Percentiles rank a stretch among this genome's conserved stretches.
phyloP scores from a whole-genome alignment of 2,797 vertebrate genomes.

The Girardinus metallicus region DNA sequence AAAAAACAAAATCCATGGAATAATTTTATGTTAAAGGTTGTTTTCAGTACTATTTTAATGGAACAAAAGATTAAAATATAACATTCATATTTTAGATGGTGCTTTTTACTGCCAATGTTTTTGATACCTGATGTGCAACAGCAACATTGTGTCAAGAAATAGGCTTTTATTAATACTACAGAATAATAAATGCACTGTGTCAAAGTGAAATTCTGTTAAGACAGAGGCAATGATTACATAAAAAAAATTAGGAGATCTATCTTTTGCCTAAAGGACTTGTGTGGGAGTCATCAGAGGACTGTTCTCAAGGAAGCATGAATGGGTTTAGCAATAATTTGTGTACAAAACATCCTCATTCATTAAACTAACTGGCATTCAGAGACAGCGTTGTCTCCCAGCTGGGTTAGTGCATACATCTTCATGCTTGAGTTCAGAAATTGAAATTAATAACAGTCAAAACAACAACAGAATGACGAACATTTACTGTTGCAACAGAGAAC shows the following conservation, averaged over 20 bases:
- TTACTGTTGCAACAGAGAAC: background rate
- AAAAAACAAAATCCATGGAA: background rate
- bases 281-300: conserved; percentile 41
- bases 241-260: conserved; percentile 1
- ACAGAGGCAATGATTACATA: background rate
- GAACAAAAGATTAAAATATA: too few species aligned
- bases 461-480: conserved; percentile 15
- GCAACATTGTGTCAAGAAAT: too few species aligned
- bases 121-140: too few species aligned
- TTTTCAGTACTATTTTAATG: too few species aligned
- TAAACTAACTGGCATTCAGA: conserved; percentile 43
- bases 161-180: background rate
- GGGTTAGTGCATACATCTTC: conserved; percentile 20
- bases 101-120: too few species aligned
- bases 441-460: conserved; percentile 14
- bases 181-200: background rate
- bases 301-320: conserved; percentile 46
- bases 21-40: background rate
- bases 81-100: too few species aligned
- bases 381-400: conserved; percentile 36
- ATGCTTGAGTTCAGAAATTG: conserved; percentile 9
- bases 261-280: conserved; percentile 38
- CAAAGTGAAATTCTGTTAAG: conserved; percentile 1
- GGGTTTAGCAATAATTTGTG: conserved; percentile 39
- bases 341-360: conserved; percentile 58